Evolutionary conservation across 2,888 invertebrate genomes (phyloP).

Genomic region (Brachylomia viminalis): DNA sequence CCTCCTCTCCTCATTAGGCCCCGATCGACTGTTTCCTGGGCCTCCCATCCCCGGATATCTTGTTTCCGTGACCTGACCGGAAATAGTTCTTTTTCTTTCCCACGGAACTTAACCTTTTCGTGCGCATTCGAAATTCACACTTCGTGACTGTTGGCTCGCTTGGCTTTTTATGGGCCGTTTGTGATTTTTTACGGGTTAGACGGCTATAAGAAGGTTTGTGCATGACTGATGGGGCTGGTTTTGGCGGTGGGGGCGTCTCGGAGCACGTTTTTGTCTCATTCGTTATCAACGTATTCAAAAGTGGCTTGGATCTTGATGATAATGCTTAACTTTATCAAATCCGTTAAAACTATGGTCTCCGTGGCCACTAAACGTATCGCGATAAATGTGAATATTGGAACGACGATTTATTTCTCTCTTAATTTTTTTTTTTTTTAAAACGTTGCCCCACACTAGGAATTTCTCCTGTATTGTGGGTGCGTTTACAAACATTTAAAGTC

Average conservation of each 20-base stretch:
- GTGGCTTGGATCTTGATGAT: not conserved
- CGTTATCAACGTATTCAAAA: conserved; percentile 2
- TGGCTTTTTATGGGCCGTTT: conserved; percentile 57
- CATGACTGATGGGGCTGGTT: conserved; percentile 44
- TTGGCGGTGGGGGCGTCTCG: not conserved
- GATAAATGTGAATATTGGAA: not conserved
- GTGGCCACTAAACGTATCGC: not conserved
- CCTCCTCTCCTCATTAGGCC: conserved; percentile 78
- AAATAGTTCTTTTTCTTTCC: conserved; percentile 75
- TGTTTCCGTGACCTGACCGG: conserved; percentile 77
- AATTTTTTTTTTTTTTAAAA: too few relatives aligned
- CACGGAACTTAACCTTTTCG: conserved; percentile 58
- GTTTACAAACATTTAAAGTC: too few relatives aligned
- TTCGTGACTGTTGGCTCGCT: conserved; percentile 53
- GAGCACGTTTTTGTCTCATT: conserved; percentile 30
- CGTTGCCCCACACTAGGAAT: too few relatives aligned
- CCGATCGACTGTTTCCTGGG: conserved; percentile 80
- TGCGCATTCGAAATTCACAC: conserved; percentile 59
- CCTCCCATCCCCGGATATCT: conserved; percentile 76
- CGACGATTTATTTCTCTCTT: not conserved
- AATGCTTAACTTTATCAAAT: not conserved
- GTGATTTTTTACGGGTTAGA: conserved; percentile 59
- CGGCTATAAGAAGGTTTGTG: conserved; percentile 20
- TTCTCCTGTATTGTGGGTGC: too few relatives aligned
- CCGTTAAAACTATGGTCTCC: not conserved